These are phyloP conservation scores for Lithophane leautieri DNA, from an alignment of 2,888 invertebrate species.

Conservation along the genomic window DNA sequence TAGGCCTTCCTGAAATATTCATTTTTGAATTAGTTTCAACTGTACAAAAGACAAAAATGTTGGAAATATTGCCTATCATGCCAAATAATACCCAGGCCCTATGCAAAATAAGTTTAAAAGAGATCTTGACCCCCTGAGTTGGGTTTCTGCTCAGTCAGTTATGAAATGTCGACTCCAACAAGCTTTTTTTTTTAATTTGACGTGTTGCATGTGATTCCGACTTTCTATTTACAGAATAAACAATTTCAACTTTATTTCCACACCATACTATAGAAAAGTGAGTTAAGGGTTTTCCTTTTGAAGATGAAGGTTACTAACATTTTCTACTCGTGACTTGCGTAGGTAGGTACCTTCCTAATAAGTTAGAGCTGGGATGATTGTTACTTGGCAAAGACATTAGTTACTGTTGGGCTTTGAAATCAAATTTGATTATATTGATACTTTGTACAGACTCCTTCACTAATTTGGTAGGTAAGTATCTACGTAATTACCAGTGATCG, in stretches of 20 bases:
- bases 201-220: no score
- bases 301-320: not conserved
- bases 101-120: no score
- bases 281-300: not conserved
- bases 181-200: no score
- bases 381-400: slow-evolving; percentile 6
- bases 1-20: slow-evolving; percentile 94
- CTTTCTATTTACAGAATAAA: no score
- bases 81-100: no score
- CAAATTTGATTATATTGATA: not conserved
- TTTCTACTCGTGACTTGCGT: not conserved
- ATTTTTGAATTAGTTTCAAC: not conserved
- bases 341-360: not conserved
- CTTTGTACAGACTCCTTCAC: not conserved
- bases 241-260: no score
- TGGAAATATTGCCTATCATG: not conserved
- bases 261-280: no score
- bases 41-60: not conserved
- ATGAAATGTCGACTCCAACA: no score
- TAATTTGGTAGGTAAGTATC: not conserved
- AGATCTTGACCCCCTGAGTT: no score
- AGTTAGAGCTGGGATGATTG: not conserved
- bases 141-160: no score
- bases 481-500: not conserved
- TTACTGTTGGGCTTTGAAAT: not conserved